Evolutionary conservation across 2,113 vertebrate species (phyloP), one percentile per base, ranked within the genome.

Genomic region (Corythoichthys intestinalis): DNA sequence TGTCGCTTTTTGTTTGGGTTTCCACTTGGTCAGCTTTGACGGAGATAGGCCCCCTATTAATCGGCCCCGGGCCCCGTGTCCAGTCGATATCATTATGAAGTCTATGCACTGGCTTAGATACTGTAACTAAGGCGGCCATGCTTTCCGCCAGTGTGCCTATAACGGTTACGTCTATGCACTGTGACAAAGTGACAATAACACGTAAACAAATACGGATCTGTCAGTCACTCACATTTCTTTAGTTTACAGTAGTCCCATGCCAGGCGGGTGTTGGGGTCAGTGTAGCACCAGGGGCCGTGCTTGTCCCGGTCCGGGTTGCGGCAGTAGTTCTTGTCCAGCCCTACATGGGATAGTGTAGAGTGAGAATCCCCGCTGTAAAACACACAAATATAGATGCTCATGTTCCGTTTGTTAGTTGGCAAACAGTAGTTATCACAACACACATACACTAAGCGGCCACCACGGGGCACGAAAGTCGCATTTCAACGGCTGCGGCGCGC

Each of bases 271-370:
- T 95, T 94, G 79, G 91, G 82, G 48, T 83, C 93, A 9, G 97
- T 98, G 88, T 96, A 96, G 84, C 97, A 99, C 97, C 97, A 99
- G 69, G 95, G 96, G 57, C 97, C 97, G 9, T 99, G 96, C 77
- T 94, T 95, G 87, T 99, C 96, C 58, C 93, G 92, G 72, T 98
- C 97, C 39, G 96, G 97, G 86, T 98, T 99, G 70, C 97, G 93
- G 79, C 97, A 99, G 87, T 94, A 94, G 90, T 98, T 98, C 83
- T 91, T 93, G 86, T 94, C 93, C 86, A 98, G 83, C 69, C 93
- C 94, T 73, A 92, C 88, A 78, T 94, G 93, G 87, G 81, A 83
- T 49, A 83, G 74, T 48, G 90, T 85, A 77, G 90, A 90, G 78
- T 88, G 89, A 83, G 87, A 85, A 81, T 90, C 90, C 82, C 82